A percentile compares a stretch with the other conserved stretches of the same genome.
These are phyloP conservation scores for Oceanites oceanicus DNA, from an alignment of 2,113 vertebrate species.

Conservation along the genomic window DNA sequence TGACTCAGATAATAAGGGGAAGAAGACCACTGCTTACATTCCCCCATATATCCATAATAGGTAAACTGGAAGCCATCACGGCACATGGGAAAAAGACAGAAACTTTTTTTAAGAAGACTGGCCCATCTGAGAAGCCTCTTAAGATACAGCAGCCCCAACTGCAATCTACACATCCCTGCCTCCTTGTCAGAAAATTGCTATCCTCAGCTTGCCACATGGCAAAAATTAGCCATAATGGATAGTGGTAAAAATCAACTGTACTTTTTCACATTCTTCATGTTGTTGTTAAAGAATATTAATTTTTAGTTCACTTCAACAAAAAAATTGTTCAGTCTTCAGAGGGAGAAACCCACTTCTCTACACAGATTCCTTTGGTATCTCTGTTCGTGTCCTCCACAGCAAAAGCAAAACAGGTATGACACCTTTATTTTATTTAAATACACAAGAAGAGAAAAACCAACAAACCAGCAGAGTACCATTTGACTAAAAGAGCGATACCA, in stretches of 20 bases:
- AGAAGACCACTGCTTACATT: not conserved
- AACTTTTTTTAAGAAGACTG: not conserved
- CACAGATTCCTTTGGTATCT: not conserved
- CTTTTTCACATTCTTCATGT: not conserved
- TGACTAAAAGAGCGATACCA: not conserved
- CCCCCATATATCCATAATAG: not conserved
- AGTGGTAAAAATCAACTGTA: not conserved
- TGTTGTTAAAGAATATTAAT: not conserved
- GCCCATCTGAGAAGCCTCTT: not conserved
- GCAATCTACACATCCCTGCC: not conserved
- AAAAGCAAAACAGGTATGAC: not conserved
- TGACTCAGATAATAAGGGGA: not conserved
- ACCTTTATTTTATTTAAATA: not conserved
- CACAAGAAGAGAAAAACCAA: rapidly evolving
- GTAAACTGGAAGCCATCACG: not conserved
- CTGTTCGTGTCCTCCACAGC: not conserved
- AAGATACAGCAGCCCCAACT: not conserved
- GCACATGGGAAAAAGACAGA: not conserved
- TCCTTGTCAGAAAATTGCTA: not conserved
- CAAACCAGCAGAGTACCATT: not conserved
- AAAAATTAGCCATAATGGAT: not conserved
- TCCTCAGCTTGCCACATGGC: not conserved
- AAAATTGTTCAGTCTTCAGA: not conserved
- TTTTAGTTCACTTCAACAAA: not conserved
- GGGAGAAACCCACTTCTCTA: not conserved